Base-by-base conservation (phyloP, 2,797 vertebrate species). In the Dendrocincla tyrannina region DNA sequence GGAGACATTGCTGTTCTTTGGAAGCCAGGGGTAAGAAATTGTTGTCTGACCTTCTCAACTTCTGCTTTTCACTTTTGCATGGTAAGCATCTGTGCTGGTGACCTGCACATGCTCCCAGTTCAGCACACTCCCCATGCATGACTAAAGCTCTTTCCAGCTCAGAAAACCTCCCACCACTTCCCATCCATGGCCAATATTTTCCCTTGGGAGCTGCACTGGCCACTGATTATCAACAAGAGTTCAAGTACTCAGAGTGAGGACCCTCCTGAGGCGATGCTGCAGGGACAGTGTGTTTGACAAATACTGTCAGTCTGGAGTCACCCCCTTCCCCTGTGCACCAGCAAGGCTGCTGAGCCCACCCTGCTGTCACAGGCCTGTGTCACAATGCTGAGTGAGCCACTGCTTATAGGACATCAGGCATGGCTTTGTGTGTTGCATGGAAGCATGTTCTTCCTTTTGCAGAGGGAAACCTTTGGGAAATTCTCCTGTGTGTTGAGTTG, bases 71-170 rank as follows among this genome's bases (percentile, higher is more conserved):
- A 52, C 20, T 95, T 87, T 80, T 1, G 6, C 10, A 8, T 44
- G 1, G 1, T 59, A 49, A 85, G 20, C 10, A 1, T 25, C 28
- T 0, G 0, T 59, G 53, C 55, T 44, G 63, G 33, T 30, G 18
- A 47, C 32, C 42, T 28, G 32, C 27, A 44, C 13, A 3, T 6
- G 19, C 22, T 75, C 42, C n/a, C 42, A 33, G 81, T 44, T 50
- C 81, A 63, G 49, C 28, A 42, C 17, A 2, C 73, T 92, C 79
- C 69, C 47, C 19, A 2, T 55, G 46, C 33, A 12, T 15, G 46
- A 68, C 50, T 50, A 16, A 47, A 90, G 28, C 10, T 58, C 33
- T 17, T 81, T 59, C 55, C 49, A 85, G n/a, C 5, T 4, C n/a
- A 47, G 63, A 53, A 93, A 73, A 47, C 10, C 35, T 58, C 25